Conservation (phyloP, 2,797 vertebrate genomes). For the Neoniphon sammara region DNA sequence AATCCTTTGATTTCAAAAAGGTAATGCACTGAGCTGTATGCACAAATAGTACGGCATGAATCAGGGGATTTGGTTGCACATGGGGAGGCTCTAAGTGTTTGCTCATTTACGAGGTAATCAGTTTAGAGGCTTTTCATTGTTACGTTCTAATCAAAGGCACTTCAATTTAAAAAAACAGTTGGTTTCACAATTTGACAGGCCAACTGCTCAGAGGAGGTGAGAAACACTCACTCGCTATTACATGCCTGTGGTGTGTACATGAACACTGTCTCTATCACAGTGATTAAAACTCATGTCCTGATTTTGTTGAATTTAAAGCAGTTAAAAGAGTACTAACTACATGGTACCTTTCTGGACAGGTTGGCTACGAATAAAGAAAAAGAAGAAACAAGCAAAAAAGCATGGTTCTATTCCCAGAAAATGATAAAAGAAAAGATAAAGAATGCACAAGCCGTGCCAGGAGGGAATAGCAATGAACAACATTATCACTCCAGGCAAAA, state of each 20-base stretch:
- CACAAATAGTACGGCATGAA: conserved; percentile 4
- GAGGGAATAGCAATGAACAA: conserved; percentile 40
- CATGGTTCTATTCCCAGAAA: neutral
- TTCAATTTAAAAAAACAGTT: conserved; percentile 44
- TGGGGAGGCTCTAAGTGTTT: conserved; percentile 37
- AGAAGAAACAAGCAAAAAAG: neutral
- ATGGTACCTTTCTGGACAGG: conserved; percentile 1
- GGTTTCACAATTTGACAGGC: conserved; percentile 51
- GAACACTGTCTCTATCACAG: conserved; percentile 13
- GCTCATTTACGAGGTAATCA: conserved; percentile 59
- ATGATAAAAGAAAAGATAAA: neutral
- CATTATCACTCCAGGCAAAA: conserved; percentile 47
- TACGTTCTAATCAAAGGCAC: conserved; percentile 58
- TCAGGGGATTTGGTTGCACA: conserved; percentile 19
- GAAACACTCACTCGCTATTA: conserved; percentile 31
- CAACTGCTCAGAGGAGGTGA: conserved; percentile 44
- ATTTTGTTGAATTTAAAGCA: conserved; percentile 4
- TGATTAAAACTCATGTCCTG: conserved; percentile 19
- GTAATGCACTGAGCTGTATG: neutral
- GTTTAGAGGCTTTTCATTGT: conserved; percentile 56
- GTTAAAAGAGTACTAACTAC: too few relatives aligned
- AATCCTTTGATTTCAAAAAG: neutral
- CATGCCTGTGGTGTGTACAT: conserved; percentile 20
- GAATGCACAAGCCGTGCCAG: conserved; percentile 23
- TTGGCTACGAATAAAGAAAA: neutral